These are phyloP conservation scores for Anarhynchus alexandrinus DNA, from an alignment of 2,113 vertebrate species.

Conservation along the genomic window DNA sequence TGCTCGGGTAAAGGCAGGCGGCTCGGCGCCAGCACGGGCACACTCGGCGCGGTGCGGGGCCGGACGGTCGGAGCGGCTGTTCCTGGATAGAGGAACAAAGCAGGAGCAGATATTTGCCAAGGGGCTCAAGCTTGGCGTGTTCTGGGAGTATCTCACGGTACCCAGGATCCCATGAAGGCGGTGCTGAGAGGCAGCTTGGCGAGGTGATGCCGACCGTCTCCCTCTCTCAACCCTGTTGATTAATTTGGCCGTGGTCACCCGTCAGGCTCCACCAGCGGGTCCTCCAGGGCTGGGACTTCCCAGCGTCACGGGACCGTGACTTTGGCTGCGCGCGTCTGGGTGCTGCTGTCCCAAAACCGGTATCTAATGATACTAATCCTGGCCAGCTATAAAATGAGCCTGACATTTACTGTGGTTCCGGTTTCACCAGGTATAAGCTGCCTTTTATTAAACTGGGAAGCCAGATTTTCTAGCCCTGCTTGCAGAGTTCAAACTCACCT, in stretches of 20 bases:
- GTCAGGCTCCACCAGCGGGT: neutral
- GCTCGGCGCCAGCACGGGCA: neutral
- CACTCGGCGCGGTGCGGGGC: accelerated
- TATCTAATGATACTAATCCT: neutral
- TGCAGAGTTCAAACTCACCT: neutral
- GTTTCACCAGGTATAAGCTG: neutral
- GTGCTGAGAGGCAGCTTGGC: neutral
- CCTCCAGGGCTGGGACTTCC: neutral
- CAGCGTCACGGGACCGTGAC: accelerated
- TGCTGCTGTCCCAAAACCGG: neutral
- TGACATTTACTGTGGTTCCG: neutral
- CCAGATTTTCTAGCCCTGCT: neutral
- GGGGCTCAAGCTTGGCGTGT: neutral
- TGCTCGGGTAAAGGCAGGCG: accelerated
- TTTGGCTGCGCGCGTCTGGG: neutral
- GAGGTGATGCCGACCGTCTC: neutral
- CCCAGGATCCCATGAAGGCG: neutral
- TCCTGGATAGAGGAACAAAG: neutral
- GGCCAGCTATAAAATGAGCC: neutral
- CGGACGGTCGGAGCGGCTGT: accelerated
- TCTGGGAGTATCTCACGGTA: accelerated
- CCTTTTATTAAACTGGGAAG: neutral
- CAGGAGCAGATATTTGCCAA: accelerated
- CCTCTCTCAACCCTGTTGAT: accelerated
- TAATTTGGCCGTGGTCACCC: neutral